Base-by-base conservation (phyloP, 2,113 vertebrate genomes). In the Morone chrysops region DNA sequence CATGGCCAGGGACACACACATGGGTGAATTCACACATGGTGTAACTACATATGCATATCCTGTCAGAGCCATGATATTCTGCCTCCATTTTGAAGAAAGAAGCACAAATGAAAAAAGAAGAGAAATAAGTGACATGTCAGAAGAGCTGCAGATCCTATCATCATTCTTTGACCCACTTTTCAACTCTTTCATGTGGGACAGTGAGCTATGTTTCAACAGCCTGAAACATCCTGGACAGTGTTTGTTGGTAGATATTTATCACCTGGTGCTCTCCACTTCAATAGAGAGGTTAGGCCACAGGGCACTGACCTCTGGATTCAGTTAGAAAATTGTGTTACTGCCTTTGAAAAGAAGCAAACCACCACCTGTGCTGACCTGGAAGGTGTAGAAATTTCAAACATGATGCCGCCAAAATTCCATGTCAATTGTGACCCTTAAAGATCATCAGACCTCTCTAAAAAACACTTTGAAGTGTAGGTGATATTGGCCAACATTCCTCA, bases 141-240 rank as follows among this genome's bases (percentile, higher is more conserved):
- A 45, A 57, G 67, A 56, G 65, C 48, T 72, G 65, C 72, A 80
- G 89, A 87, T 78, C 81, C 59, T 86, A 76, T 84, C 40, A 75
- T 85, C 85, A 78, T 83, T 82, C 68, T 77, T 65, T 85, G 80
- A 78, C 88, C 84, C 61, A 80, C 59, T 81, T 85, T 74, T 77
- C 45, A 45, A 61, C 50, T 79, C 43, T 90, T 90, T 90, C 72
- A 89, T 88, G 73, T 78, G 51, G 43, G 75, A 84, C 80, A 83
- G 83, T 76, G 81, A 87, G 83, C 59, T 76, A 90, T 84, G 72
- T 80, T 31, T 68, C 57, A 70, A 70, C 50, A 73, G 54, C 69
- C 66, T 80, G 81, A 80, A 74, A 90, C 74, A 85, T 90, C 84
- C 82, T 79, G 53, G 36, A 47, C 22, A 59, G 48, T 63, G 70